Percentiles rank a stretch among this genome's conserved stretches.
Conservation (phyloP, 2,113 vertebrate species). For the Camarhynchus parvulus region DNA sequence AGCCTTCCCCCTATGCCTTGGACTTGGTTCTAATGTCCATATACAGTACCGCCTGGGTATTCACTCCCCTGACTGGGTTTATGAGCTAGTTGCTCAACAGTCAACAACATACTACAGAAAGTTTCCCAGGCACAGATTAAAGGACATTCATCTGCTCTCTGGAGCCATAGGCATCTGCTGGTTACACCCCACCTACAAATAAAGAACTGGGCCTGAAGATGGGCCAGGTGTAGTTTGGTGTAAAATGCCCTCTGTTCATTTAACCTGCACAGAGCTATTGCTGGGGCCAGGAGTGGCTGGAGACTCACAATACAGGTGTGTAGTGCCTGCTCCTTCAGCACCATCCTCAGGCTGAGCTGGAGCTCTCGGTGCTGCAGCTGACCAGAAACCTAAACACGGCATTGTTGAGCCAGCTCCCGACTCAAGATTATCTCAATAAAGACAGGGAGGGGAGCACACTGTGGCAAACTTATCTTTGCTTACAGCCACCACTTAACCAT, state of each 20-base stretch:
- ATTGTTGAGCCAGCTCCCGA: not conserved
- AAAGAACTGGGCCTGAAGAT: not conserved
- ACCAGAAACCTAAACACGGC: not conserved
- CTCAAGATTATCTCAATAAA: not conserved
- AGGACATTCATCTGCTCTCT: not conserved
- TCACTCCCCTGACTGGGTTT: fast-evolving
- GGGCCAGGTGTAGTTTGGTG: not conserved
- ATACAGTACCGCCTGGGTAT: not conserved
- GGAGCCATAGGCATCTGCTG: not conserved
- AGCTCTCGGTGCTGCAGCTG: not conserved
- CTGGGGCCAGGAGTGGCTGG: not conserved
- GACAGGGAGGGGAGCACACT: not conserved
- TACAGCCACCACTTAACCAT: not conserved
- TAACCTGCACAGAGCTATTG: not conserved
- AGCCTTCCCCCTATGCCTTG: not conserved
- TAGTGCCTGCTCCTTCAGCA: not conserved
- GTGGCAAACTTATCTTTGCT: not conserved
- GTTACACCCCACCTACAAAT: not conserved
- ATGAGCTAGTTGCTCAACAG: not conserved
- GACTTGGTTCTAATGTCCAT: not conserved
- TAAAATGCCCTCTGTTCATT: not conserved
- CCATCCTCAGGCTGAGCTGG: fast-evolving
- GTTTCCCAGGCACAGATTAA: not conserved
- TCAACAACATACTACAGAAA: not conserved
- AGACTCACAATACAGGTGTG: not conserved